Conservation (phyloP, 2,888 invertebrate genomes). For the Hanleya hanleyi region DNA sequence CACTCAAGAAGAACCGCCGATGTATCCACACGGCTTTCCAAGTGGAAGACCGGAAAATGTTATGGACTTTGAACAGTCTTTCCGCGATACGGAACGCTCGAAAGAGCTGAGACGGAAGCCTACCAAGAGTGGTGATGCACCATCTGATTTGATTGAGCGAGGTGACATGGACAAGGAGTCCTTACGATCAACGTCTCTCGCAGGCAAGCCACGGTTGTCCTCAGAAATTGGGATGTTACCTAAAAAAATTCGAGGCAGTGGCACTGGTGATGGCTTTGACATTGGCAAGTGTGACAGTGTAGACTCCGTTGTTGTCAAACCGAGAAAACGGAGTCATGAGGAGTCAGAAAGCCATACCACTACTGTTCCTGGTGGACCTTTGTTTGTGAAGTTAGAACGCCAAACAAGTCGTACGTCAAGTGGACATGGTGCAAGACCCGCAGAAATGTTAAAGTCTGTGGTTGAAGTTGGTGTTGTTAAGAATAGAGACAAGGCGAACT, state of each 20-base stretch:
- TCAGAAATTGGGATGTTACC: background rate
- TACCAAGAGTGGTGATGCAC: background rate
- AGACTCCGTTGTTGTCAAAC: background rate
- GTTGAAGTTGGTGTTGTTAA: background rate
- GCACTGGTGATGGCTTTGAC: background rate
- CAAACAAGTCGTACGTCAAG: background rate
- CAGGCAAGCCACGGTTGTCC: background rate
- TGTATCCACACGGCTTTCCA: constrained; percentile 9
- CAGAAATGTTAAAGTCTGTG: background rate
- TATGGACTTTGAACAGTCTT: background rate
- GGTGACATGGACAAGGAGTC: background rate
- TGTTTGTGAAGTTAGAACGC: background rate
- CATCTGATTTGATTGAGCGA: background rate
- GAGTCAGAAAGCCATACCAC: background rate
- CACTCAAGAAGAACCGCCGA: constrained; percentile 55
- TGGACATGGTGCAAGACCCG: background rate
- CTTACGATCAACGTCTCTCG: background rate
- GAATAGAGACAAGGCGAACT: background rate
- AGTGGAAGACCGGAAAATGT: background rate
- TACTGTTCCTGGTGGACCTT: background rate
- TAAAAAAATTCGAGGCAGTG: background rate
- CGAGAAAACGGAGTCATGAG: constrained; percentile 5
- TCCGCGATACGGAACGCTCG: background rate
- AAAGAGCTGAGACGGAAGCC: background rate
- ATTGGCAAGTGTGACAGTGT: background rate